Conservation (phyloP, 2,888 invertebrate species). For the Sminthurides aquaticus region DNA sequence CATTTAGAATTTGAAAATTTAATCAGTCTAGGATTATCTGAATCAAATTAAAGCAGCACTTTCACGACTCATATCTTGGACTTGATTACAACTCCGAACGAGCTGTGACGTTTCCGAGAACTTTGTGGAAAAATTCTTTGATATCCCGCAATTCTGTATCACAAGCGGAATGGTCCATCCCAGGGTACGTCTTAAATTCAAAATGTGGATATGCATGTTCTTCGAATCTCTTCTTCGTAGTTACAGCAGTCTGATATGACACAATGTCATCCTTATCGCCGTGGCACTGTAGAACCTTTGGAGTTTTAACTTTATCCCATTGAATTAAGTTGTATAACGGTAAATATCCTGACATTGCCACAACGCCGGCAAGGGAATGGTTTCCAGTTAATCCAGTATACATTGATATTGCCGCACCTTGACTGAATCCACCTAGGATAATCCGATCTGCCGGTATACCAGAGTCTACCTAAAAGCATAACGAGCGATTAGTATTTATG, state of each 20-base stretch:
- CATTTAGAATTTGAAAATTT: too few relatives aligned
- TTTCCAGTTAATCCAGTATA: conserved; percentile 80
- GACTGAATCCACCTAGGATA: conserved; percentile 89
- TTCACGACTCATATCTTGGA: too few relatives aligned
- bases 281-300: conserved; percentile 52
- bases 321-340: conserved; percentile 63
- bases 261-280: conserved; percentile 93
- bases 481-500: background rate
- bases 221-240: conserved; percentile 13
- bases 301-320: conserved; percentile 28
- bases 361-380: conserved; percentile 75
- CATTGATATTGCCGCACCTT: conserved; percentile 93
- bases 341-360: conserved; percentile 88
- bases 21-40: too few relatives aligned
- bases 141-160: conserved; percentile 19
- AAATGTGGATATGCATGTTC: conserved; percentile 14
- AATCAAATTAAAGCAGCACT: too few relatives aligned
- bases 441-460: conserved; percentile 80
- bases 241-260: conserved; percentile 45
- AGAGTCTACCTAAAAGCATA: conserved; percentile 15
- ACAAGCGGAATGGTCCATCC: conserved; percentile 23
- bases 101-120: conserved; percentile 7
- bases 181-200: conserved; percentile 20
- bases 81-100: conserved; percentile 11
- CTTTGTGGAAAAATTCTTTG: conserved; percentile 17